Conservation (phyloP, 1,140 invertebrate species). For the Calycopis cecrops region DNA sequence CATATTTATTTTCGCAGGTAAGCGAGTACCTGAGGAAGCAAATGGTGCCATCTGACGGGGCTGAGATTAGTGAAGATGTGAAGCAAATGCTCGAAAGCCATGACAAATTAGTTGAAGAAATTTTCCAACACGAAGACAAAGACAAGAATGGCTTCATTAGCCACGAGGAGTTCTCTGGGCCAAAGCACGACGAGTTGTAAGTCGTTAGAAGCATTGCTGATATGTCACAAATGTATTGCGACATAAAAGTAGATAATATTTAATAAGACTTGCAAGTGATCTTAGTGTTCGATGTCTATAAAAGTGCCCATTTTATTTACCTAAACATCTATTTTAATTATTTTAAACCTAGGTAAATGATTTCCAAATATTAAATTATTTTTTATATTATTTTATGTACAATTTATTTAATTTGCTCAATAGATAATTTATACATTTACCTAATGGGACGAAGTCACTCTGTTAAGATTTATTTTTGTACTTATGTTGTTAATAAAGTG, state of each 20-base stretch:
- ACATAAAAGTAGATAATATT: too few relatives aligned
- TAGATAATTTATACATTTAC: too few relatives aligned
- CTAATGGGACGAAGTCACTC: too few relatives aligned
- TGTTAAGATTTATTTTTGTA: background rate
- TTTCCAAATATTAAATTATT: too few relatives aligned
- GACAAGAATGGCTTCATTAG: conserved; percentile 97
- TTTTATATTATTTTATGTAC: too few relatives aligned
- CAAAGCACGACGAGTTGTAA: conserved; percentile 97
- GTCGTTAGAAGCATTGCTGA: conserved; percentile 15
- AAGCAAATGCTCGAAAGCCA: conserved; percentile 92
- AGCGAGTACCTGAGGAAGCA: conserved; percentile 94
- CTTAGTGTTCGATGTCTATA: too few relatives aligned
- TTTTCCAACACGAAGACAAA: conserved; percentile 97
- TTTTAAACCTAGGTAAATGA: too few relatives aligned
- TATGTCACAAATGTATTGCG: too few relatives aligned
- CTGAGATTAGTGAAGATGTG: conserved; percentile 83
- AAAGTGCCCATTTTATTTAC: too few relatives aligned
- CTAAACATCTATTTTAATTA: too few relatives aligned
- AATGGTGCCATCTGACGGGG: conserved; percentile 85
- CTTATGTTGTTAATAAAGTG: background rate
- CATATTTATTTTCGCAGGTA: conserved; percentile 76
- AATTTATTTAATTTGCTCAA: too few relatives aligned
- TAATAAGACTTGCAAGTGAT: too few relatives aligned
- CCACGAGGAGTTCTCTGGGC: conserved; percentile 96
- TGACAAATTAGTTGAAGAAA: conserved; percentile 95